Evolutionary conservation across 2,888 invertebrate genomes (phyloP), one percentile per base, ranked within the genome.

Genomic region (Deilephila porcellus): DNA sequence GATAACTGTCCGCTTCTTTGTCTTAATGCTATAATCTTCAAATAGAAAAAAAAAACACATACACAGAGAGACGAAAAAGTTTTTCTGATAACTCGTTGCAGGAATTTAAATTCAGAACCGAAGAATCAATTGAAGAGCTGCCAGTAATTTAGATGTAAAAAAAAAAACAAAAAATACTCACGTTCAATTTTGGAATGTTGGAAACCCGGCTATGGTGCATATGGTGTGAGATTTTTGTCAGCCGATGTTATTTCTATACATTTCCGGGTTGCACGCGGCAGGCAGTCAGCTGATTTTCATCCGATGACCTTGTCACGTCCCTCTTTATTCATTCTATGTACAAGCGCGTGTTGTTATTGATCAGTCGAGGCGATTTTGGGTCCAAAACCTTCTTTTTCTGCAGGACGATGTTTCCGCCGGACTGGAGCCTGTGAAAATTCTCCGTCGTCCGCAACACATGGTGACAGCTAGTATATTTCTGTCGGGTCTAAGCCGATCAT

Each of bases 391-490:
- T 82, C 94, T 90, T 79, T 94, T 94, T 81, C 93, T 89, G 80
- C 94, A 94, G 79, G 94, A 94, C 70, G 94, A 94, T 71, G 94
- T 94, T 81, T 94, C 94, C 82, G 91, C 90, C 74, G 92, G 93
- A 79, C 89, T 88, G 76, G 91, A 91, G 82, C 94, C 94, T 79
- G 93, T 93, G 79, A 79, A 86, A 77, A 94, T 93, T 81, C 85
- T 91, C 76, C 94, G 87, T 80, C 90, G 90, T 83, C 94, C 94
- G 87, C 94, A 94, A 87, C 94, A 94, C 94, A 94, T 94, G 85
- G 90, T 92, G 86, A 83, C 85, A 85, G 83, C 88, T 88, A 93
- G 82, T 94, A 93, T 80, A 93, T 91, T 88, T 93, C 93, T 74
- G 93, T 94, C 76, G 93, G 93, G 82, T 94, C 93, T 81, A 93